These are phyloP conservation scores for Drosophila dives DNA, from an alignment of 2,888 invertebrate genomes.

Conservation along the genomic window DNA sequence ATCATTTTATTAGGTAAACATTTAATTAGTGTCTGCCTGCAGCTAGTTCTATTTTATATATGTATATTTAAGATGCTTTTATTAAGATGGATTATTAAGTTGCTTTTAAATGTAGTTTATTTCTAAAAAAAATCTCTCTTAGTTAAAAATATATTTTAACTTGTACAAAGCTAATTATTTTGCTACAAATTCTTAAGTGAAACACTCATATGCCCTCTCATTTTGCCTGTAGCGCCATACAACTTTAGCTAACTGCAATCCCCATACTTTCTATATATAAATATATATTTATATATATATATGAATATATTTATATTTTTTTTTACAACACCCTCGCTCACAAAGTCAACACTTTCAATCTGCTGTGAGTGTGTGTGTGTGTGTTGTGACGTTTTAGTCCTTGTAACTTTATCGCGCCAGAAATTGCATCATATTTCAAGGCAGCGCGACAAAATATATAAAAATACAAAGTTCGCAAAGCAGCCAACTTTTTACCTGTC, in stretches of 20 bases:
- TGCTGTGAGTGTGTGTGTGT: constrained; percentile 32
- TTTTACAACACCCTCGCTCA: constrained; percentile 18
- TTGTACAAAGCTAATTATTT: not conserved
- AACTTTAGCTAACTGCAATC: constrained; percentile 54
- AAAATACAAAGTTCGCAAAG: constrained; percentile 54
- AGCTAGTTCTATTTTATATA: not conserved
- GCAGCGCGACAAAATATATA: constrained; percentile 69
- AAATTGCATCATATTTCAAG: constrained; percentile 81
- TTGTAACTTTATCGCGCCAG: constrained; percentile 75
- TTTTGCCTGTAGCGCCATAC: constrained; percentile 28
- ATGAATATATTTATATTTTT: constrained; percentile 3
- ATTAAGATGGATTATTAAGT: not conserved
- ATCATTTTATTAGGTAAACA: not conserved
- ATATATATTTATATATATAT: not conserved
- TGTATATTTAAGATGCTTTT: not conserved
- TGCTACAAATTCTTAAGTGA: not conserved
- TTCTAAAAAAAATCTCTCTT: not conserved
- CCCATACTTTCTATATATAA: constrained; percentile 11
- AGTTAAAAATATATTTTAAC: not conserved
- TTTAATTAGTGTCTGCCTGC: not conserved
- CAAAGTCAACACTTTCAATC: constrained; percentile 69
- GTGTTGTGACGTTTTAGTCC: constrained; percentile 61
- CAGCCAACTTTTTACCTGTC: constrained; percentile 59
- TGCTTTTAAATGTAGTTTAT: not conserved
- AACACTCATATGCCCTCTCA: not conserved